Evolutionary conservation across 2,797 vertebrate species (phyloP), one percentile per base, ranked within the genome.

Genomic region (Chlorospingus semifuscus): DNA sequence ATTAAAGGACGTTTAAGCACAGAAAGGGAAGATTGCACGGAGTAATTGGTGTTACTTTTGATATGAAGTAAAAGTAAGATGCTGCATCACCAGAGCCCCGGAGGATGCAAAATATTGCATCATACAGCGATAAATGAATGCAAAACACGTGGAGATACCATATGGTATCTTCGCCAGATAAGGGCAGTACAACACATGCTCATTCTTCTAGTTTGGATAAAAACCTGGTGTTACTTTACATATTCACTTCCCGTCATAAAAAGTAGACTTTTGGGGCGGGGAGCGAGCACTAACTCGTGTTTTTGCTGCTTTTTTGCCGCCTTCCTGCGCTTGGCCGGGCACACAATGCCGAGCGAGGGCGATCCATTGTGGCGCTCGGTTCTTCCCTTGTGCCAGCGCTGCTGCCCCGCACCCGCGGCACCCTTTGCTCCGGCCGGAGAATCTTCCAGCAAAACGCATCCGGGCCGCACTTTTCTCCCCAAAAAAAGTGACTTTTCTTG

Each of bases 101-200:
- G 75, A 93, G 86, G 95, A 95, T 68, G 94, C 89, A 96, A 95
- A 96, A 95, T 37, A 96, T 97, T 97, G 97, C 97, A 97, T 98
- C 97, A 97, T 95, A 83, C 95, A 79, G 93, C 96, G 88, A 95
- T 63, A 96, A 34, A 59, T 9, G 69, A 80, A 91, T 56, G 83
- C 75, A 96, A 74, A 90, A 37, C 85, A 61, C 37, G 93, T 3
- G 90, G 88, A 30, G 85, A 95, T 53, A 29, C 68, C 85, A 32
- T 22, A 80, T 2, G 83, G 59, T 24, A 66, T 44, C 65, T 50
- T 3, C 2, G 55, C 84, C 71, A 93, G 93, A 87, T 55, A 83
- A 74, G 85, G 76, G 47, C 93, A 59, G 44, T 0, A 21, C 66
- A 36, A 89, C 75, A 70, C 78, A 74, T 0, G 56, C 76, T 56